Evolutionary conservation across 2,888 invertebrate genomes (phyloP), one percentile per base, ranked within the genome.

Genomic region (Fragum whitleyi): DNA sequence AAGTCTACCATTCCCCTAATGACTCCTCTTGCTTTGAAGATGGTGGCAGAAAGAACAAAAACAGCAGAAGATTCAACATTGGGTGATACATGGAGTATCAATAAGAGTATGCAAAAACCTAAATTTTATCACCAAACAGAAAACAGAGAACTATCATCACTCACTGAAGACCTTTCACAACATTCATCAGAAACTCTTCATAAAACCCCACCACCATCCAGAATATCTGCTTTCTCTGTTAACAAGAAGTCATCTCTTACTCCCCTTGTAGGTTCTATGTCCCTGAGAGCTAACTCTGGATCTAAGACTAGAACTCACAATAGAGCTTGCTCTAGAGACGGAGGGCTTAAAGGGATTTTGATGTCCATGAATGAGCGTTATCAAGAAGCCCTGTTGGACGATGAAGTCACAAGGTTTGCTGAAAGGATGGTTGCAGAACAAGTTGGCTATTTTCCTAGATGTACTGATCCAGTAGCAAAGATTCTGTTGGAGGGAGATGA

Each of bases 21-120:
- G 81, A 84, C 84, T 59, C 84, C 84, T 65, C 84, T 84, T 59
- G 81, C 79, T 28, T 70, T 81, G 73, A 84, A 77, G 68, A 67
- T 68, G n/a, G 74, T 81, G 74, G 84, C 84, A 23, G 77, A 68
- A 68, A 73, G 62, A 72, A 74, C 74, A 36, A 47, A 47, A 14
- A 3, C 5, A n/a, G 47, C 3, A 3, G 14, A 14, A 14, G 14
- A 14, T n/a, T 39, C 14, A 14, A 47, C 16, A 3, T 47, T 47
- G 5, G 47, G 14, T 47, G 47, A 47, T 14, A 19, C 47, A 14
- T 5, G 7, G 14, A 19, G 47, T 47, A 47, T 5, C 47, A 47
- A 16, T 47, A 47, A 47, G 14, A 16, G 29, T n/a, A 9, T 16
- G 29, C 19, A 70, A 14, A 32, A 55, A 32, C n/a, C 53, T 16